These are phyloP conservation scores for Choristoneura fumiferana DNA, from an alignment of 1,140 invertebrate genomes.

Conservation along the genomic window DNA sequence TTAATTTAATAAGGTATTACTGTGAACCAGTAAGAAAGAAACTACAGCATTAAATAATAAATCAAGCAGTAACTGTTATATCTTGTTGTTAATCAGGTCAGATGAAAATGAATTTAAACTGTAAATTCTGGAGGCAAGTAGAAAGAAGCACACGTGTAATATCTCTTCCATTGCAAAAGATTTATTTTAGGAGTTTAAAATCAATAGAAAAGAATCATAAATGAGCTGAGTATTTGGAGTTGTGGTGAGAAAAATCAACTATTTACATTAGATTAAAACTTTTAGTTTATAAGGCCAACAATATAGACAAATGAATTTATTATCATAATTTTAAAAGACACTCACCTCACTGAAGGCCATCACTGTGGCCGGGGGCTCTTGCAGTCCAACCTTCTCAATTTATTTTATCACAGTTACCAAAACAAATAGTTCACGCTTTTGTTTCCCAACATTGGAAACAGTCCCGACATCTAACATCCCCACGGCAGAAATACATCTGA, in stretches of 20 bases:
- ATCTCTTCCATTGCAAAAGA: too few species aligned
- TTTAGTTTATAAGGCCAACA: neutral
- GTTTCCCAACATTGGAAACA: constrained; percentile 76
- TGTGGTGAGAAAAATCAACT: too few species aligned
- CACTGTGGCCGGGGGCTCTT: constrained; percentile 66
- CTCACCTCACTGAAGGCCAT: constrained; percentile 80
- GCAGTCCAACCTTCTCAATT: constrained; percentile 69
- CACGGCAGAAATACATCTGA: constrained; percentile 76
- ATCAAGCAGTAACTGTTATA: constrained; percentile 2
- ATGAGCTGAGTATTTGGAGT: too few species aligned
- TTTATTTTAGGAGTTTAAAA: too few species aligned
- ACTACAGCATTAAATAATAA: neutral
- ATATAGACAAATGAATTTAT: constrained; percentile 9
- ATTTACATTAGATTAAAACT: neutral
- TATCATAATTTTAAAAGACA: constrained; percentile 22
- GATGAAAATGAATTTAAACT: constrained; percentile 9
- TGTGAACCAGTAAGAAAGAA: neutral
- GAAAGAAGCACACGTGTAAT: neutral
- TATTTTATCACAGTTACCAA: constrained; percentile 75
- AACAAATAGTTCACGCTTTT: constrained; percentile 78
- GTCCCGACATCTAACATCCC: constrained; percentile 75
- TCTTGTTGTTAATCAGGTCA: neutral
- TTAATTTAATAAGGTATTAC: too few species aligned
- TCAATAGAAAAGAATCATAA: too few species aligned
- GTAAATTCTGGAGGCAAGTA: neutral